Conservation (phyloP, 1,140 invertebrate species). For the Rhagoletis pomonella region DNA sequence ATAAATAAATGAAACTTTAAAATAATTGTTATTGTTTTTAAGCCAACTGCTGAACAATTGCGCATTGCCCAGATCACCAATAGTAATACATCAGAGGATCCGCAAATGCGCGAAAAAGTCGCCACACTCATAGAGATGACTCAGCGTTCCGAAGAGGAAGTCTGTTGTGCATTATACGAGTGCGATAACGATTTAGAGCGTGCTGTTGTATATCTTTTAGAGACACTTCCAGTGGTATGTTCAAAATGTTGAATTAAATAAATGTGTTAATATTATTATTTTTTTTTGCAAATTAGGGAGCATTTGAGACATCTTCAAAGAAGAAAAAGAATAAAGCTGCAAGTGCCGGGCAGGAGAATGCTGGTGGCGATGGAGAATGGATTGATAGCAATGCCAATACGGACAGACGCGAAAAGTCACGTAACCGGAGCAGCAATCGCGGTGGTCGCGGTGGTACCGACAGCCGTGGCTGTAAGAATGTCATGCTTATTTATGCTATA, state of each 20-base stretch:
- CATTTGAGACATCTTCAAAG: conserved; percentile 87
- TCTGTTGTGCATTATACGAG: conserved; percentile 87
- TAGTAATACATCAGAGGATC: conserved; percentile 79
- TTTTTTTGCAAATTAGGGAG: conserved; percentile 75
- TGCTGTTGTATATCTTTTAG: conserved; percentile 86
- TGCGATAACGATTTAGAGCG: conserved; percentile 85
- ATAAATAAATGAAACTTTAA: not conserved
- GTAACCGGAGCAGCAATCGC: conserved; percentile 73
- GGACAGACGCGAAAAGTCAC: conserved; percentile 74
- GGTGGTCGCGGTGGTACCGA: conserved; percentile 75
- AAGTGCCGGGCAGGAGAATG: conserved; percentile 74
- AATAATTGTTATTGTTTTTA: conserved; percentile 3
- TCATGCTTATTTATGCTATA: not conserved
- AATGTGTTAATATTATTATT: not conserved
- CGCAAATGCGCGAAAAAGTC: conserved; percentile 82
- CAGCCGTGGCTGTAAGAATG: conserved; percentile 73
- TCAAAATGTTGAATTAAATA: not conserved
- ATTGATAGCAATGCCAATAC: conserved; percentile 74
- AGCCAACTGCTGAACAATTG: conserved; percentile 77
- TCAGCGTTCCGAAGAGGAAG: conserved; percentile 86
- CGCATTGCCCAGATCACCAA: conserved; percentile 83
- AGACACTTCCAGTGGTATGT: conserved; percentile 78
- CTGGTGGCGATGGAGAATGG: conserved; percentile 74
- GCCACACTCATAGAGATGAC: conserved; percentile 88
- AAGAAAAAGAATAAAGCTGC: conserved; percentile 88